Evolutionary conservation across 1,140 invertebrate species (phyloP).

Genomic region (Bombyx mandarina): DNA sequence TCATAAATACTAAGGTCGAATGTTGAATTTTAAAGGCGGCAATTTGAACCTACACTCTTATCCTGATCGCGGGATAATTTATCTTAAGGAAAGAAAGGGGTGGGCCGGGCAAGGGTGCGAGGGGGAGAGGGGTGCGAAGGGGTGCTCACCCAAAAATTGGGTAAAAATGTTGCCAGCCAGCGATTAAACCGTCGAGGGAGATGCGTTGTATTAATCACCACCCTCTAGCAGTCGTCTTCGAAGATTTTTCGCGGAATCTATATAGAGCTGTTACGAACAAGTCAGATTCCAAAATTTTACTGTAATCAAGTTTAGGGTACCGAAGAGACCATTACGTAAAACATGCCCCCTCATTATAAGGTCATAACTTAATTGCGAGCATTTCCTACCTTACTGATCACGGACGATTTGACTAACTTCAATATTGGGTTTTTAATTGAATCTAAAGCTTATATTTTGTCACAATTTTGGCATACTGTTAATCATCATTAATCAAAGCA

Average conservation of each 20-base stretch:
- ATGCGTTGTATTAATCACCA: constrained; percentile 70
- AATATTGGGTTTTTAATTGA: too few relatives aligned
- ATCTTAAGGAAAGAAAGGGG: constrained; percentile 70
- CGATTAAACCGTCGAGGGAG: constrained; percentile 68
- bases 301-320: too few relatives aligned
- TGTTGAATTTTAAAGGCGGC: constrained; percentile 66
- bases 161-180: constrained; percentile 69
- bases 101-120: constrained; percentile 27
- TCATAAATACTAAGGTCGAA: constrained; percentile 58
- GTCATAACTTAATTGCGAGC: too few relatives aligned
- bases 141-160: constrained; percentile 60
- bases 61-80: constrained; percentile 69
- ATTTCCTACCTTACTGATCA: too few relatives aligned
- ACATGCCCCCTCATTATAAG: too few relatives aligned
- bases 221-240: constrained; percentile 26
- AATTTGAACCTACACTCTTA: constrained; percentile 69
- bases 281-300: too few relatives aligned
- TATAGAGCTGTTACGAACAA: neutral
- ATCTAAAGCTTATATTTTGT: too few relatives aligned
- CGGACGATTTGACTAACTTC: too few relatives aligned
- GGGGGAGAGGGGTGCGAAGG: constrained; percentile 20
- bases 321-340: too few relatives aligned
- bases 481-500: too few relatives aligned
- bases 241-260: constrained; percentile 6
- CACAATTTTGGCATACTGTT: too few relatives aligned